Percentiles rank a stretch among this genome's conserved stretches.
Conservation (phyloP, 2,797 vertebrate species). For the Cossypha polioptera region DNA sequence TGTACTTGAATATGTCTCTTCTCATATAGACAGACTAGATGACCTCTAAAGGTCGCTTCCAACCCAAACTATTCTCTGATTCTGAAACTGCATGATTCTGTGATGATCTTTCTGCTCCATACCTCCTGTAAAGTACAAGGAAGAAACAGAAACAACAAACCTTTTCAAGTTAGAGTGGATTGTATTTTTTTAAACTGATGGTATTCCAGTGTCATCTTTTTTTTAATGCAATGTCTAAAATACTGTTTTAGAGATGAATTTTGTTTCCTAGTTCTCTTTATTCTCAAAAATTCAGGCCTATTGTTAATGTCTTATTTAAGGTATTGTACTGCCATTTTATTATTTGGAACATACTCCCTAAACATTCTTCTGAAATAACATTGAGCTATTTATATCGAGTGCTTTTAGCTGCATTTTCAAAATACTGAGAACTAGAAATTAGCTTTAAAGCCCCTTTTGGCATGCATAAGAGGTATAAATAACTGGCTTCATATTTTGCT, state of each 20-base stretch:
- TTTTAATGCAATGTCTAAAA: background rate
- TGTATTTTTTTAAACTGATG: background rate
- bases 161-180: background rate
- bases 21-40: rapidly evolving
- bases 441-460: background rate
- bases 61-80: background rate
- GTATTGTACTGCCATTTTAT: background rate
- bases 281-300: background rate
- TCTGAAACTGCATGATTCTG: background rate
- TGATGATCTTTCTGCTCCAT: background rate
- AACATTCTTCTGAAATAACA: background rate
- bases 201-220: background rate
- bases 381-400: background rate
- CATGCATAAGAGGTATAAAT: background rate
- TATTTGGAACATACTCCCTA: background rate
- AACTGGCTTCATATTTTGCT: background rate
- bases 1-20: background rate
- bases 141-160: background rate
- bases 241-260: background rate
- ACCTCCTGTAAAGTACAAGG: background rate
- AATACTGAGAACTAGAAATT: background rate
- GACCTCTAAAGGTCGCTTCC: background rate
- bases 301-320: background rate
- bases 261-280: background rate
- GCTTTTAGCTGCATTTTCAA: background rate